Evolutionary conservation across 2,888 invertebrate species (phyloP).

Genomic region (Biston stratarius): DNA sequence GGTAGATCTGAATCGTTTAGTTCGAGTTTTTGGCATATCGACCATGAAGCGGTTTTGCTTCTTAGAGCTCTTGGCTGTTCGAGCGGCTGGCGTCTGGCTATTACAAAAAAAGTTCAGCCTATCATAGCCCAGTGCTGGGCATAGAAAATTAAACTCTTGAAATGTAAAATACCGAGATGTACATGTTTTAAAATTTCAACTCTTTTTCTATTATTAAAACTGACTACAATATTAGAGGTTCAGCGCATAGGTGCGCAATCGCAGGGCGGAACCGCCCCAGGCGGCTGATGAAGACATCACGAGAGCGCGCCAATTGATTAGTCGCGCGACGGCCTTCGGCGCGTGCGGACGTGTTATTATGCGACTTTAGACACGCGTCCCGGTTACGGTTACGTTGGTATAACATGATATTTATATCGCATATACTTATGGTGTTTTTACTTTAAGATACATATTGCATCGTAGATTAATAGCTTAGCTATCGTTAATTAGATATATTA

Average conservation of each 20-base stretch:
- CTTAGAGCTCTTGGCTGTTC: too few relatives aligned
- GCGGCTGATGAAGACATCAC: conserved; percentile 86
- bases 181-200: conserved; percentile 25
- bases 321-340: conserved; percentile 79
- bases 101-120: too few relatives aligned
- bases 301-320: conserved; percentile 83
- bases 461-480: too few relatives aligned
- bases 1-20: too few relatives aligned
- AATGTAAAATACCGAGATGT: neutral
- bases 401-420: conserved; percentile 43
- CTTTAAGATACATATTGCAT: neutral
- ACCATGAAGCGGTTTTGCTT: too few relatives aligned
- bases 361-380: conserved; percentile 80
- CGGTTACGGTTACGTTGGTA: conserved; percentile 55
- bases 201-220: conserved; percentile 39
- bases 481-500: too few relatives aligned
- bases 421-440: neutral
- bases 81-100: too few relatives aligned
- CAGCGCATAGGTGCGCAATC: conserved; percentile 60
- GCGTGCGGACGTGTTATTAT: conserved; percentile 78
- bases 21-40: too few relatives aligned
- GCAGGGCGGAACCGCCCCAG: conserved; percentile 81
- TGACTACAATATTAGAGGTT: conserved; percentile 38
- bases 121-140: too few relatives aligned
- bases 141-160: neutral